Percentiles rank a stretch among this genome's conserved stretches.
These are phyloP conservation scores for Hypolimnas misippus DNA, from an alignment of 2,888 invertebrate species.

Conservation along the genomic window DNA sequence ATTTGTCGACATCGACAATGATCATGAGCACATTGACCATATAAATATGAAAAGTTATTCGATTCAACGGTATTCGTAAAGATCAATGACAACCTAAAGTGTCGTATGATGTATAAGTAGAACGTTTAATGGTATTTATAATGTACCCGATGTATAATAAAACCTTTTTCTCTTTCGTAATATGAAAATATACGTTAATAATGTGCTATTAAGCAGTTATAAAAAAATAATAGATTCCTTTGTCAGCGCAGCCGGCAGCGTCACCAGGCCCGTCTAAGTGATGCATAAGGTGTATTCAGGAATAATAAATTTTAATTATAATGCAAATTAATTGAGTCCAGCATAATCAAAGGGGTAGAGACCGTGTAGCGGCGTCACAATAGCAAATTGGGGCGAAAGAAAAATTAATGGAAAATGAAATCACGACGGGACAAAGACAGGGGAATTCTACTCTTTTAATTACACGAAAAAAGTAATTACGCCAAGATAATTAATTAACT, in stretches of 20 bases:
- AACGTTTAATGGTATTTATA: not conserved
- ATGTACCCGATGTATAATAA: not conserved
- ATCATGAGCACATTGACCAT: conserved; percentile 38
- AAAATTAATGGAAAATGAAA: conserved; percentile 84
- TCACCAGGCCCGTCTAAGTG: conserved; percentile 29
- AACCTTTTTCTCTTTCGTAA: not conserved
- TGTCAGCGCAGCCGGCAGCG: conserved; percentile 29
- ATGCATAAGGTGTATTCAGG: conserved; percentile 43
- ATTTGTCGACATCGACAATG: conserved; percentile 54
- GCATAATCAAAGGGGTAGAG: conserved; percentile 81
- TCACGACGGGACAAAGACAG: conserved; percentile 83
- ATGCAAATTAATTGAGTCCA: conserved; percentile 82
- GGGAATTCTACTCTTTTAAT: conserved; percentile 84
- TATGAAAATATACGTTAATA: conserved; percentile 16
- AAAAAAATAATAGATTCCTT: conserved; percentile 37
- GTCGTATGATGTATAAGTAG: not conserved
- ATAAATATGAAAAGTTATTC: conserved; percentile 37
- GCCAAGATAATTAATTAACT: conserved; percentile 84
- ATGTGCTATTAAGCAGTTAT: conserved; percentile 25
- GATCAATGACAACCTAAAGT: not conserved
- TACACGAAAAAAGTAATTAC: conserved; percentile 85
- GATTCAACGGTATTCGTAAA: conserved; percentile 19
- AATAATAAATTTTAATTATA: conserved; percentile 82
- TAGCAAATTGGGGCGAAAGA: conserved; percentile 85
- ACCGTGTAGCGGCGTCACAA: conserved; percentile 77